A percentile compares a stretch with the other conserved stretches of the same genome.
Conservation (phyloP, 2,113 vertebrate genomes). For the Albula goreensis region DNA sequence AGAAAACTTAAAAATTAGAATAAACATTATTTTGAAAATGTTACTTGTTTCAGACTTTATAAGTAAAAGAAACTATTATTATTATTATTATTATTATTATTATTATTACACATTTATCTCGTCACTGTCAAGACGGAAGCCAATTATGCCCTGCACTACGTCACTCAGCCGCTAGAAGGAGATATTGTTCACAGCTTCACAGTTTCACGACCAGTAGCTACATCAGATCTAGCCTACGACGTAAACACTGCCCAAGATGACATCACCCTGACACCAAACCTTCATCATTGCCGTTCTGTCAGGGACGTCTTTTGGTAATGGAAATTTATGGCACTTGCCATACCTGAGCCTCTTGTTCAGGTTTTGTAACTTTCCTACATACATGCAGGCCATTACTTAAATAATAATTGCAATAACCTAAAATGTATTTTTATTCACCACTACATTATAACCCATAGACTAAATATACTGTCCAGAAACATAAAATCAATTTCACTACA, state of each 20-base stretch:
- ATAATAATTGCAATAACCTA: too few relatives aligned
- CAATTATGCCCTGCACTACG: conserved; percentile 42
- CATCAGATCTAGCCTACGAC: not conserved
- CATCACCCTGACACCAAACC: not conserved
- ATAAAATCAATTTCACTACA: too few relatives aligned
- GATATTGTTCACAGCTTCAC: conserved; percentile 45
- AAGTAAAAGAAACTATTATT: not conserved
- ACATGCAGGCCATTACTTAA: too few relatives aligned
- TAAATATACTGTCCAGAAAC: too few relatives aligned
- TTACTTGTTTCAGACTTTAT: not conserved
- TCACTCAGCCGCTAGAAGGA: conserved; percentile 60
- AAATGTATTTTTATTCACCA: too few relatives aligned
- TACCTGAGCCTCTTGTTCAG: too few relatives aligned
- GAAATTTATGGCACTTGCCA: too few relatives aligned
- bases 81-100: not conserved
- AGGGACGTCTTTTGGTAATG: not conserved
- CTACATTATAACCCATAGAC: too few relatives aligned
- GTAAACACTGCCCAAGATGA: not conserved
- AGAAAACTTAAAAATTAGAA: not conserved
- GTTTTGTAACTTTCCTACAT: too few relatives aligned
- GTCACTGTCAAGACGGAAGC: not conserved
- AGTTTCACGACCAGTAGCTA: not conserved
- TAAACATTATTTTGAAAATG: not conserved
- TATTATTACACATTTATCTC: not conserved
- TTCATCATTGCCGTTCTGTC: not conserved